These are phyloP conservation scores for Andrena minutula DNA, from an alignment of 2,888 invertebrate species.

Conservation along the genomic window DNA sequence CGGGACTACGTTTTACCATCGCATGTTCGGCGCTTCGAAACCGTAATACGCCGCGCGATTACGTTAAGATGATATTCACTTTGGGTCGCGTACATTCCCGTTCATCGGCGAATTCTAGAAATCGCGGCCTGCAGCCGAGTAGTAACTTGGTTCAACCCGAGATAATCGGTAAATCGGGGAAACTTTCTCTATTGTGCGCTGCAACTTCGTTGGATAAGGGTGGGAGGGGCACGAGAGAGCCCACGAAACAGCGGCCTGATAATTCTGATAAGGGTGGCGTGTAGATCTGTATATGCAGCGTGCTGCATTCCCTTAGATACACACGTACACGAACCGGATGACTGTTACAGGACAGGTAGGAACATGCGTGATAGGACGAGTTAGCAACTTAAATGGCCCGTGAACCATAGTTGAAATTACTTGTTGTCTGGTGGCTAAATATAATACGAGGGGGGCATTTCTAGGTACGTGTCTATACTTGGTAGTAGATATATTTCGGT, in stretches of 20 bases:
- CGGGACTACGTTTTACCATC: conserved; percentile 4
- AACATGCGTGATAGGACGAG: conserved; percentile 82
- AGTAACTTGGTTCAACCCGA: conserved; percentile 42
- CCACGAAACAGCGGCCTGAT: conserved; percentile 66
- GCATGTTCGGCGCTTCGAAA: conserved; percentile 4
- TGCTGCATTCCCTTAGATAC: conserved; percentile 12
- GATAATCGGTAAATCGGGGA: conserved; percentile 70
- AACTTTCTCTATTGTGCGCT: conserved; percentile 71
- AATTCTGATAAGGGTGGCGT: conserved; percentile 69
- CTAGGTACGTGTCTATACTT: conserved; percentile 42
- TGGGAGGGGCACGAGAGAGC: conserved; percentile 5
- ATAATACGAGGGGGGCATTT: conserved; percentile 62
- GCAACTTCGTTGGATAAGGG: conserved; percentile 62
- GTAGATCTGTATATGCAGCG: conserved; percentile 16
- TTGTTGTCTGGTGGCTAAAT: conserved; percentile 78
- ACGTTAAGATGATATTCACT: conserved; percentile 42
- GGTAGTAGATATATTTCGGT: conserved; percentile 22
- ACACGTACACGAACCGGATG: conserved; percentile 43
- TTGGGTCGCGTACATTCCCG: conserved; percentile 30
- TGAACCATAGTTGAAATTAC: conserved; percentile 83
- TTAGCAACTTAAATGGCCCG: conserved; percentile 83
- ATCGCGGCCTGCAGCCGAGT: conserved; percentile 28
- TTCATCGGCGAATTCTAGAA: conserved; percentile 51
- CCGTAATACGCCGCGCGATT: conserved; percentile 16
- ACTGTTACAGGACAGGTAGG: conserved; percentile 78